A percentile compares a stretch with the other conserved stretches of the same genome.
Evolutionary conservation across 2,888 invertebrate species (phyloP).

Genomic region (Sphinx pinastri): DNA sequence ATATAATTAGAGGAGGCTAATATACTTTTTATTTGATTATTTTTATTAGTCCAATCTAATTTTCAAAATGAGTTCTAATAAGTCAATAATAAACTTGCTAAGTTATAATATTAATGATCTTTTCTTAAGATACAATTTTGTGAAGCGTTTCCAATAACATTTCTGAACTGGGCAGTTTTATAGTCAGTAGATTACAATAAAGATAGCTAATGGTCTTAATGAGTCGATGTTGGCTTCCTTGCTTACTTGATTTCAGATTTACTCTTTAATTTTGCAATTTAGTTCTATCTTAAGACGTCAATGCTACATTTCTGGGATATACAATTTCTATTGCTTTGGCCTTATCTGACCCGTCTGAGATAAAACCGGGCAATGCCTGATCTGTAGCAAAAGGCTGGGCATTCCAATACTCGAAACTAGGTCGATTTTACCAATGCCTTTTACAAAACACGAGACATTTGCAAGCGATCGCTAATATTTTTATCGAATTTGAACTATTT

Average conservation of each 20-base stretch:
- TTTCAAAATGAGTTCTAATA: no score
- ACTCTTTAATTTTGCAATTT: background rate
- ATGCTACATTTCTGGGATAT: background rate
- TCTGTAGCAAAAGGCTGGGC: background rate
- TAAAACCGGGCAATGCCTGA: background rate
- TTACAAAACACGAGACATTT: background rate
- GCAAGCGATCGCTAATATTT: background rate
- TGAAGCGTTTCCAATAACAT: background rate
- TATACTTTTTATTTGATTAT: no score
- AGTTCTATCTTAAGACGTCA: conserved; percentile 8
- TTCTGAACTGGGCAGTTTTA: background rate
- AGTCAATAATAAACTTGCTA: no score
- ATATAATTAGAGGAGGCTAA: no score
- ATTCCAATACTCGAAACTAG: conserved; percentile 10
- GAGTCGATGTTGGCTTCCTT: background rate
- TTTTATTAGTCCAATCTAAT: no score
- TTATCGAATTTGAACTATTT: conserved; percentile 36
- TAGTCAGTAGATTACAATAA: background rate
- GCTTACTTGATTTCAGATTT: background rate
- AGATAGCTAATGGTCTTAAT: background rate
- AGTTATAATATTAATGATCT: background rate
- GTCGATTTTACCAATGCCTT: background rate
- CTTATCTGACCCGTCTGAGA: background rate
- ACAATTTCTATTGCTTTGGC: conserved; percentile 2
- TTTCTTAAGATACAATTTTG: background rate